Evolutionary conservation across 2,797 vertebrate species (phyloP).

Genomic region (Scarus forsteni): DNA sequence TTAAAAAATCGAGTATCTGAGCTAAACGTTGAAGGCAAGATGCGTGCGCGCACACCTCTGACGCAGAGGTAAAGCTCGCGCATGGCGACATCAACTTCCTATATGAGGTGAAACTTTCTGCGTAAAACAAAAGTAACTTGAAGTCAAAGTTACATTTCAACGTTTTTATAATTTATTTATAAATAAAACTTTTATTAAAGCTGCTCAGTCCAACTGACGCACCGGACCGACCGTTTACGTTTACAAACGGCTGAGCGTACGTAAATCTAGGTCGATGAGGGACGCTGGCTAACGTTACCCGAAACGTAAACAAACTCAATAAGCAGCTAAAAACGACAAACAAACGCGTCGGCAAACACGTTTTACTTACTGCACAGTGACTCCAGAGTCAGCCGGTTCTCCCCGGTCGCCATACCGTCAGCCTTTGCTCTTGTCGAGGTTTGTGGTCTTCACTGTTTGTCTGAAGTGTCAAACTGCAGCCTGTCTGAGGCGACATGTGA

Average conservation of each 20-base stretch:
- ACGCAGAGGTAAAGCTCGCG: conserved; percentile 13
- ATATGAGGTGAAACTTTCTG: conserved; percentile 33
- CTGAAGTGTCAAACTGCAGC: conserved; percentile 51
- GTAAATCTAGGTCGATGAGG: too few relatives aligned
- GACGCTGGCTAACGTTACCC: not conserved
- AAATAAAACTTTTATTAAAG: too few relatives aligned
- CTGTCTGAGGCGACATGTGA: conserved; percentile 70
- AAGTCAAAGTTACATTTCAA: not conserved
- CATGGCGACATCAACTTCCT: conserved; percentile 64
- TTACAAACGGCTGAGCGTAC: not conserved
- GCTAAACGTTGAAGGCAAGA: too few relatives aligned
- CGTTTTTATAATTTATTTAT: fast-evolving
- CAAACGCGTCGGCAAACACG: fast-evolving
- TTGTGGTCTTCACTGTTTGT: not conserved
- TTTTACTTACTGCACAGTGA: conserved; percentile 80
- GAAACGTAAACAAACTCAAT: not conserved
- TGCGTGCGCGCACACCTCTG: conserved; percentile 12
- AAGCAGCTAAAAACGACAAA: not conserved
- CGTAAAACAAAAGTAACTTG: not conserved
- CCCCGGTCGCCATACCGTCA: conserved; percentile 72
- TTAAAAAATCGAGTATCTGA: too few relatives aligned
- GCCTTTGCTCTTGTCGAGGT: not conserved
- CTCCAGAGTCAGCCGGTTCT: conserved; percentile 63
- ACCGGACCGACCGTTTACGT: not conserved
- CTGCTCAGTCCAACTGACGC: too few relatives aligned